Evolutionary conservation across 2,888 invertebrate species (phyloP).

Genomic region (Drosophila neonasuta): DNA sequence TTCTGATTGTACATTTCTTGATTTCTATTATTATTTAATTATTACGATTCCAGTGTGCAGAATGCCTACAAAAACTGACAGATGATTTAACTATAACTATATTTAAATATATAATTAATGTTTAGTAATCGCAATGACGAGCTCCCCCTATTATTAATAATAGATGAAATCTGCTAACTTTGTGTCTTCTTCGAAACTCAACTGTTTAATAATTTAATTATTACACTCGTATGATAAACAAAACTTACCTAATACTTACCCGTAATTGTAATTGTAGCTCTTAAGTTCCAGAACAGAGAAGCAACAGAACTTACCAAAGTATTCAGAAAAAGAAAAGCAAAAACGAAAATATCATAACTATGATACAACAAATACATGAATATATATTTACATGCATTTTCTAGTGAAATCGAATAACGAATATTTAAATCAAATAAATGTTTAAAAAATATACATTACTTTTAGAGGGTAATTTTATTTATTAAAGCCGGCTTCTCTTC

Average conservation of each 20-base stretch:
- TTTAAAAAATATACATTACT: conserved; percentile 27
- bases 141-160: conserved; percentile 45
- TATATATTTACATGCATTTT: conserved; percentile 78
- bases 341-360: conserved; percentile 25
- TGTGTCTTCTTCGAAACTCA: conserved; percentile 64
- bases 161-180: conserved; percentile 69
- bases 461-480: not conserved
- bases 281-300: conserved; percentile 44
- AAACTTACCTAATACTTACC: conserved; percentile 25
- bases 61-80: conserved; percentile 24
- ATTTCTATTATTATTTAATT: conserved; percentile 31
- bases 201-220: conserved; percentile 54
- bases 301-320: conserved; percentile 73
- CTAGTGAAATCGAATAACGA: conserved; percentile 71
- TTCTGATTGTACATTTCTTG: conserved; percentile 41
- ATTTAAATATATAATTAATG: conserved; percentile 28
- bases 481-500: not conserved
- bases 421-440: conserved; percentile 56
- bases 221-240: conserved; percentile 30
- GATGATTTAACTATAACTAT: conserved; percentile 12
- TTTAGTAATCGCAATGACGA: conserved; percentile 45
- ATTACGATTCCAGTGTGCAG: conserved; percentile 40
- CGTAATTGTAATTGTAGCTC: conserved; percentile 31
- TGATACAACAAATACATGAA: conserved; percentile 59
- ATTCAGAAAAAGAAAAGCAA: conserved; percentile 44